Percentiles rank a stretch among this genome's conserved stretches.
Evolutionary conservation across 2,113 vertebrate genomes (phyloP).

Genomic region (Pachycephala philippinensis): DNA sequence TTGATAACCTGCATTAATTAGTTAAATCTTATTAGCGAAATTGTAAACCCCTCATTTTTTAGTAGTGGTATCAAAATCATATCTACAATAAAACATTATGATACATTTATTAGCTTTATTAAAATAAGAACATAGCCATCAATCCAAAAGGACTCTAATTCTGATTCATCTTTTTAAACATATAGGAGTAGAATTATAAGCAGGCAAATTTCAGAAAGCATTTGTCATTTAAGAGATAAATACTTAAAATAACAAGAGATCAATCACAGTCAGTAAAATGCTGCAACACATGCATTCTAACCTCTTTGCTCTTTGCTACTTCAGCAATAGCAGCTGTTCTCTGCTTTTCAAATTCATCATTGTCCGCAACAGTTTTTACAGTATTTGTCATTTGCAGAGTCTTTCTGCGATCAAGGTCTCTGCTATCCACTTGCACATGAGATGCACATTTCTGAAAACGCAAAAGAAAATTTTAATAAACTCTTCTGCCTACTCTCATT

Average conservation of each 20-base stretch:
- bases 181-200: not conserved
- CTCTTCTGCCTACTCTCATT: not conserved
- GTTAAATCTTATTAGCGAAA: not conserved
- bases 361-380: conserved; percentile 80
- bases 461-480: conserved; percentile 1
- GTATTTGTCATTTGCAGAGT: conserved; percentile 82
- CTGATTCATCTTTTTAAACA: not conserved
- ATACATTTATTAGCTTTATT: not conserved
- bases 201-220: not conserved
- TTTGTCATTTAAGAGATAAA: not conserved
- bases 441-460: conserved; percentile 82
- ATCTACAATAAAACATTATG: not conserved
- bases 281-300: conserved; percentile 53
- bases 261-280: not conserved
- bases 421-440: conserved; percentile 84
- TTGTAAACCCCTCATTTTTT: not conserved
- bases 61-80: not conserved
- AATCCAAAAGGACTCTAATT: not conserved
- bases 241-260: not conserved
- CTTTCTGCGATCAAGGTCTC: conserved; percentile 90
- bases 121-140: not conserved
- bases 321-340: conserved; percentile 95
- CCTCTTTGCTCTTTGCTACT: conserved; percentile 96
- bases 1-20: not conserved
- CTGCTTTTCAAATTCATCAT: conserved; percentile 97